Evolutionary conservation across 2,113 vertebrate species (phyloP).

Genomic region (Gorilla gorilla): DNA sequence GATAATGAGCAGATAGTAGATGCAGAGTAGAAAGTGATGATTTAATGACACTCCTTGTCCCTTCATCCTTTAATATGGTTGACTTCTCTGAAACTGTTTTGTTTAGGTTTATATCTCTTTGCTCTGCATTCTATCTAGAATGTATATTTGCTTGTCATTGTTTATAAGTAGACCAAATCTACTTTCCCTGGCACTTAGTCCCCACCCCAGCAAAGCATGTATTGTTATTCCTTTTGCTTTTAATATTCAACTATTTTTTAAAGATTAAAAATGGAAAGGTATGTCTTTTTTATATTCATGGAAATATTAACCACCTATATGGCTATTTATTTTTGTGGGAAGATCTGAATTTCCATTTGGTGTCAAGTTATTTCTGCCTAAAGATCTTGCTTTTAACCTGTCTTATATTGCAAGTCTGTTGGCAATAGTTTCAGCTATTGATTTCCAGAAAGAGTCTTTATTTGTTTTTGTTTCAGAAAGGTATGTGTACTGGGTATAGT

Average conservation of each 20-base stretch:
- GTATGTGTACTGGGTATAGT: background rate
- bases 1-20: background rate
- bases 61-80: background rate
- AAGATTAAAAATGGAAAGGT: background rate
- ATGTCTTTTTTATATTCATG: background rate
- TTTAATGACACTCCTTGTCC: background rate
- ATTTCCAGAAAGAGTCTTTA: background rate
- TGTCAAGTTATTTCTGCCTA: background rate
- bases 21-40: background rate
- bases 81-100: background rate
- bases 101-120: background rate
- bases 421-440: background rate
- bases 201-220: fast-evolving
- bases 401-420: background rate
- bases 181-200: background rate
- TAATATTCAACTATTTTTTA: background rate
- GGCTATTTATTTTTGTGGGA: background rate
- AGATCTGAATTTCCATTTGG: background rate
- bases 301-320: background rate
- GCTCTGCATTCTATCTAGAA: background rate
- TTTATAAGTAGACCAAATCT: background rate
- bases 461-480: background rate
- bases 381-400: background rate
- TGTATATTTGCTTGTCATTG: background rate
- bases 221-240: background rate